A percentile compares a stretch with the other conserved stretches of the same genome.
phyloP scores from a whole-genome alignment of 2,888 invertebrate genomes.

The Nebria brevicollis region DNA sequence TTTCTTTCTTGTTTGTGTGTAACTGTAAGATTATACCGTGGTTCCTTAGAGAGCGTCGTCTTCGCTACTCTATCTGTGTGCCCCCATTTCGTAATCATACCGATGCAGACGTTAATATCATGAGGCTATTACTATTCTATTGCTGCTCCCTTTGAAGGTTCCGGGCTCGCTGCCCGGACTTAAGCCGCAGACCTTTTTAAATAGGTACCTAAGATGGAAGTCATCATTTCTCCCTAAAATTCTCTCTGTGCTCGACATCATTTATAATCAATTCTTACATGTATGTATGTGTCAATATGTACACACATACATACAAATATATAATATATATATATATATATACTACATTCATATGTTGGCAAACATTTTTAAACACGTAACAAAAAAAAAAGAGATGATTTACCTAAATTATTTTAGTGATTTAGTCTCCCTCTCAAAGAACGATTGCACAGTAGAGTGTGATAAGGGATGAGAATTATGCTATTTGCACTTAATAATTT shows the following conservation, averaged over 20 bases:
- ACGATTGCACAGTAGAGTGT: neutral
- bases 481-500: neutral
- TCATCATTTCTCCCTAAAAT: conserved; percentile 58
- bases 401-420: too few species aligned
- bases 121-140: conserved; percentile 61
- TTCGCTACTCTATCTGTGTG: neutral
- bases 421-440: neutral
- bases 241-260: conserved; percentile 33
- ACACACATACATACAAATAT: too few species aligned
- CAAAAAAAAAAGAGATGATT: too few species aligned
- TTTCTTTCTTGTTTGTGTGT: neutral
- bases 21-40: neutral
- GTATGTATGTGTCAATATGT: too few species aligned
- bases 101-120: conserved; percentile 61
- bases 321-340: too few species aligned
- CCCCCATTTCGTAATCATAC: conserved; percentile 55
- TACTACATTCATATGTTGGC: too few species aligned
- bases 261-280: too few species aligned
- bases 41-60: conserved; percentile 19
- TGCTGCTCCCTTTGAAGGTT: conserved; percentile 55
- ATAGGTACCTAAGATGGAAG: conserved; percentile 56
- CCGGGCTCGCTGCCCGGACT: conserved; percentile 48
- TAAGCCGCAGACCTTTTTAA: conserved; percentile 59
- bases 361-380: too few species aligned
- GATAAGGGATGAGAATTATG: neutral